Conservation (phyloP, 2,797 vertebrate genomes). For the Martes flavigula region DNA sequence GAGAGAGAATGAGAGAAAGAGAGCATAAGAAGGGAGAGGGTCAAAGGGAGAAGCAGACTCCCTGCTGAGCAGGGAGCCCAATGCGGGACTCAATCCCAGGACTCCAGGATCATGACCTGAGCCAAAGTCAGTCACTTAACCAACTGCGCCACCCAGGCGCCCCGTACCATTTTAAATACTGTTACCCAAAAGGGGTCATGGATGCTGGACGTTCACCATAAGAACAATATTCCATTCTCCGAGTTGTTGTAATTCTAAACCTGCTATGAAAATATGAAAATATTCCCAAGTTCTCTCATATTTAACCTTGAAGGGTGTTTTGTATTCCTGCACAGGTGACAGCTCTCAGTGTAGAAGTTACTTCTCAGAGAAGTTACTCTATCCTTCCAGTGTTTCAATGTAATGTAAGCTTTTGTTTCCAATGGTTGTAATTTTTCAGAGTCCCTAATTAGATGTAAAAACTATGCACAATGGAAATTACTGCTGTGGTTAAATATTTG, state of each 20-base stretch:
- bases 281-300: neutral
- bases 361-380: neutral
- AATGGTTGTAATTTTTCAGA: conserved; percentile 24
- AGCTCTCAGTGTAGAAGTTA: neutral
- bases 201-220: rapidly evolving
- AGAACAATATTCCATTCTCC: neutral
- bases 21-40: no score
- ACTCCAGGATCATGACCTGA: no score
- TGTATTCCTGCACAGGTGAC: no score
- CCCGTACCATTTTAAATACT: no score
- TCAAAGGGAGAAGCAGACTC: no score
- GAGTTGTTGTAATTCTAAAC: neutral
- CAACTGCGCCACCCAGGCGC: no score
- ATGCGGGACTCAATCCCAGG: no score
- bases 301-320: neutral
- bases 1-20: no score
- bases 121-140: no score
- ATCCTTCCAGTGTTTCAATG: neutral
- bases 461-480: conserved; percentile 42
- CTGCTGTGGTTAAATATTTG: conserved; percentile 57
- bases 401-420: conserved; percentile 18
- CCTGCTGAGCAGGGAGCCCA: no score
- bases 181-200: rapidly evolving
- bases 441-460: conserved; percentile 64
- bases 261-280: no score